phyloP scores from a whole-genome alignment of 2,797 vertebrate genomes.

The Glyptemys insculpta region DNA sequence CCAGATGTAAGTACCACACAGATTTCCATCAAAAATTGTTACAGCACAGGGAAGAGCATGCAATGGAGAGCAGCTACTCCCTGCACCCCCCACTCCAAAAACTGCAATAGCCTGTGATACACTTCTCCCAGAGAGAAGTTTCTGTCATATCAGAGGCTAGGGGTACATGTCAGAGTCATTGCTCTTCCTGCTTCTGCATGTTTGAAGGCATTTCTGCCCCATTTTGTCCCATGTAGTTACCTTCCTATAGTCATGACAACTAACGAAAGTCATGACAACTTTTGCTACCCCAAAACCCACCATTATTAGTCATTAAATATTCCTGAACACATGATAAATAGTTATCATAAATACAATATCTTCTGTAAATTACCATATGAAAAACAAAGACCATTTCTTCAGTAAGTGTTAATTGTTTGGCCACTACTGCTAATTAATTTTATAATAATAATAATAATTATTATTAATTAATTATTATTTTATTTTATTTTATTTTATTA shows the following conservation, averaged over 20 bases:
- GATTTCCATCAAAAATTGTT: neutral
- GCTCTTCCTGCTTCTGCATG: neutral
- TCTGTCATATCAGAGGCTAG: neutral
- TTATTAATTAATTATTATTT: conserved; percentile 16
- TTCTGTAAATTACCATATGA: conserved; percentile 9
- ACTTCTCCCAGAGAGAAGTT: neutral
- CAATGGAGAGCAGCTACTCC: neutral
- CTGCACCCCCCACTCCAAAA: neutral
- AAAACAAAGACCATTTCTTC: conserved; percentile 1
- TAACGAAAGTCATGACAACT: neutral
- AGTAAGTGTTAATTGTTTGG: neutral
- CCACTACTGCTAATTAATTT: neutral
- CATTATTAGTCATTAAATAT: conserved; percentile 67
- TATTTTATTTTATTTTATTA: too few relatives aligned
- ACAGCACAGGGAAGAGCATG: neutral
- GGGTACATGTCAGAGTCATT: neutral
- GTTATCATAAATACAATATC: conserved; percentile 44
- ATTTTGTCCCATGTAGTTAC: neutral
- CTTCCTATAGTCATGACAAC: conserved; percentile 26
- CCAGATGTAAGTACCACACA: neutral
- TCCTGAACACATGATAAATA: conserved; percentile 57
- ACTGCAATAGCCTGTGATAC: neutral
- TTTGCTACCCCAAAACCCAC: conserved; percentile 50
- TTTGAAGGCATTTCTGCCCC: neutral
- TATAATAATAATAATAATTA: too few relatives aligned